Base-by-base conservation (phyloP, 2,888 invertebrate genomes). In the Camponotus fellah region DNA sequence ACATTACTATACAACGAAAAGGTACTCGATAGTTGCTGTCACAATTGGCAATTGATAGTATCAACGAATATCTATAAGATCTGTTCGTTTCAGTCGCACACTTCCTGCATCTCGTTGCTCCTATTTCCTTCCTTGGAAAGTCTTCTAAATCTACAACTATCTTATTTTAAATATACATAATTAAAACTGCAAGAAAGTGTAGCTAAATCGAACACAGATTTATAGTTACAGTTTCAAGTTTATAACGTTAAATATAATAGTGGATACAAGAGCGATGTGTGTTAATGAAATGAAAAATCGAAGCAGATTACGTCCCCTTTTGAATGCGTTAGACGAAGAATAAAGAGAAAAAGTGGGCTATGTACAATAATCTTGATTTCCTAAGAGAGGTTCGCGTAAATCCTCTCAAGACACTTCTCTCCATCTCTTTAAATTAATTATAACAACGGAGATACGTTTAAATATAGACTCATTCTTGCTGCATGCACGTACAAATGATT, bases 301-400 rank as follows among this genome's bases (percentile, higher is more conserved):
- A 49, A 71, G 64, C 49, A 62, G 21, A 17, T 21, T 60, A 46
- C 12, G 17, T 26, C 8, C 12, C 34, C 34, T 49, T 71, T 21
- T 46, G 34, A 37, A 60, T 46, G 21, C 32, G 21, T 10, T 53
- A 56, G 8, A 60, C 3, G 17, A 71, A 46, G 46, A 26, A 26
- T 60, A 32, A 69, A 21, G 8, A 37, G 37, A 77, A 34, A 26
- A 71, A 56, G 71, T 65, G 68, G 64, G 21, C 69, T 89, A 89
- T 89, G 65, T 89, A 89, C 88, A 89, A 89, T 71, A 40, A 84
- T 84, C 40, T 17, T 66, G 62, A 43, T 58, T 56, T 43, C 26
- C 10, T 32, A 56, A 66, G 53, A 26, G 66, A 12, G 66, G 56
- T 12, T 56, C 56, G 40, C n/a, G 1, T 34, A 26, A 34, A 26